Conservation (phyloP, 2,797 vertebrate species). For the Podarcis siculus region DNA sequence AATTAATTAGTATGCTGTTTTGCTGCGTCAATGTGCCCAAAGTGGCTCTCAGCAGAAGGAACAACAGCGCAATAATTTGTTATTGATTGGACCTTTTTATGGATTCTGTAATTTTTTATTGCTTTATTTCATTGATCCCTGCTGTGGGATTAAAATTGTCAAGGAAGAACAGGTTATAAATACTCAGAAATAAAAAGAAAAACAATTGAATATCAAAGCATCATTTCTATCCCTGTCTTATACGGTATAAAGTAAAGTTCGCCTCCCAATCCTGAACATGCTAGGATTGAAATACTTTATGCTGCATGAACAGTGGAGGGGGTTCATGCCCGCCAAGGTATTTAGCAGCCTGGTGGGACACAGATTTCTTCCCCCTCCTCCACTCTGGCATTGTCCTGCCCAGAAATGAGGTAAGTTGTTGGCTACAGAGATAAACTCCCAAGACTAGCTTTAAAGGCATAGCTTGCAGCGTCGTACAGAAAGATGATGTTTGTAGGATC, state of each 20-base stretch:
- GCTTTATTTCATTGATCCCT: no score
- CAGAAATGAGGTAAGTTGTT: not conserved
- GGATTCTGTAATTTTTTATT: no score
- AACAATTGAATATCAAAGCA: not conserved
- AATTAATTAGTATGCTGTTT: not conserved
- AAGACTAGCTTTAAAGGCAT: not conserved
- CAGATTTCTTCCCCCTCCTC: not conserved
- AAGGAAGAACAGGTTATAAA: no score
- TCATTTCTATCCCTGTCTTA: not conserved
- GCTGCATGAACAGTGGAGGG: not conserved
- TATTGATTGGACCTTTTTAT: no score
- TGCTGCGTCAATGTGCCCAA: not conserved
- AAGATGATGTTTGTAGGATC: not conserved
- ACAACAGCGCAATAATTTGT: no score
- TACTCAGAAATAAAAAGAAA: not conserved
- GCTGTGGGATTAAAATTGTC: no score
- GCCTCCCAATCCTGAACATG: no score
- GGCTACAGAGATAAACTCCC: not conserved
- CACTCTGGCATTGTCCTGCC: not conserved
- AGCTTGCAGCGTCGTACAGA: not conserved
- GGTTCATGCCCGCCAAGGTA: no score
- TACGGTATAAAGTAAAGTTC: not conserved
- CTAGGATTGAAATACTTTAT: not conserved
- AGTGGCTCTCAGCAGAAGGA: not conserved
- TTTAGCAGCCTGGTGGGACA: not conserved